phyloP scores from a whole-genome alignment of 2,888 invertebrate species.

The Tholera decimalis region DNA sequence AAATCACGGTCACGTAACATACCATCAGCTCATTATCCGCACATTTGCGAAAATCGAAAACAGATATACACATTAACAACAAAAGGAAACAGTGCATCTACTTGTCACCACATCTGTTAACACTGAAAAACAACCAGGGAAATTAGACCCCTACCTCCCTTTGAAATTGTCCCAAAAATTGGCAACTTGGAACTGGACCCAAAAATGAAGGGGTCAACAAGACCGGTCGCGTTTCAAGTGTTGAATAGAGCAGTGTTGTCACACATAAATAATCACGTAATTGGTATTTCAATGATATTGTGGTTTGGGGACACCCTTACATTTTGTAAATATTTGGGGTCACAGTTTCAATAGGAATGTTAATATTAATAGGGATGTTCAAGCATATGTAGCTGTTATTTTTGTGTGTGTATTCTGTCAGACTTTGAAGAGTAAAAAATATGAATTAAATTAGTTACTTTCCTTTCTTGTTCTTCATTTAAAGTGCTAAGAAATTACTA shows the following conservation, averaged over 20 bases:
- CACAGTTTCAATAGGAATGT: constrained; percentile 53
- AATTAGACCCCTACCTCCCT: constrained; percentile 53
- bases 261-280: constrained; percentile 89
- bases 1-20: constrained; percentile 42
- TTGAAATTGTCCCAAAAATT: neutral
- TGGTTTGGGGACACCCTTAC: constrained; percentile 71
- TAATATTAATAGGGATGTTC: constrained; percentile 57
- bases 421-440: neutral
- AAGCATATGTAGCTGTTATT: constrained; percentile 61
- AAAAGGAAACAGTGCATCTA: constrained; percentile 68
- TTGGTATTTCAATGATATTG: constrained; percentile 83
- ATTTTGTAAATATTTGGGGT: constrained; percentile 62
- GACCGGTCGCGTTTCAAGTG: constrained; percentile 70
- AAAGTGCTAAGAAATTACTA: too few relatives aligned
- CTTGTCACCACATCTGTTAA: constrained; percentile 80
- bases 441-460: too few relatives aligned
- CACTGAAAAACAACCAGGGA: constrained; percentile 59
- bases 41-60: constrained; percentile 81
- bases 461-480: too few relatives aligned
- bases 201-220: constrained; percentile 57
- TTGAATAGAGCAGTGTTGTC: constrained; percentile 70
- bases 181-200: constrained; percentile 17
- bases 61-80: constrained; percentile 72
- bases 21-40: constrained; percentile 74
- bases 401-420: constrained; percentile 11